Conservation (phyloP, 30 jellyfish, hydroid and myxozoan genomes). For the Turritopsis rubra region DNA sequence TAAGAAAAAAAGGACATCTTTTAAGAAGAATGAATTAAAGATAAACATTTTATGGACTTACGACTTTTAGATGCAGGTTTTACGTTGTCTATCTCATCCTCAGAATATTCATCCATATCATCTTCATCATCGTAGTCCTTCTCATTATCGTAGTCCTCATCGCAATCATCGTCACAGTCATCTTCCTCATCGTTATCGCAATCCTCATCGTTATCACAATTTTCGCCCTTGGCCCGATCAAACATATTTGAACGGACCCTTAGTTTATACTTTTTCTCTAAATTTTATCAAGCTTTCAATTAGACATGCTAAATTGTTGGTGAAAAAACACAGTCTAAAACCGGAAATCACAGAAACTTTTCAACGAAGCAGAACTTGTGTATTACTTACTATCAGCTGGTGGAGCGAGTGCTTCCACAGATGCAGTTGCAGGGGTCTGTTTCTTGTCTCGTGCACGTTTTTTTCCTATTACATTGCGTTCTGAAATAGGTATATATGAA, state of each 20-base stretch:
- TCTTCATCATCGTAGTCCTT: neutral
- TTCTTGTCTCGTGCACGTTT: neutral
- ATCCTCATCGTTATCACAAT: neutral
- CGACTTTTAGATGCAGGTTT: neutral
- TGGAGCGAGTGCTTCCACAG: neutral
- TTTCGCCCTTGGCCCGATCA: neutral
- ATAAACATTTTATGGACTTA: neutral
- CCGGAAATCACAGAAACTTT: neutral
- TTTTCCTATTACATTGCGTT: neutral
- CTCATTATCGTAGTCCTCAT: neutral
- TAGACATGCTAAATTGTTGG: neutral
- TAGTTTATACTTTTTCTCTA: neutral
- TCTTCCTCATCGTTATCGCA: neutral
- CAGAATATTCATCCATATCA: neutral
- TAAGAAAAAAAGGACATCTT: neutral
- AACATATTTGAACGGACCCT: neutral
- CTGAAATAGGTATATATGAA: neutral
- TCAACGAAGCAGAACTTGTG: neutral
- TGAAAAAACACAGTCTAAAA: neutral
- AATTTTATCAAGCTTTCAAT: neutral
- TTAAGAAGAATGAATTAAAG: neutral
- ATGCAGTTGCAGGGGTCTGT: neutral
- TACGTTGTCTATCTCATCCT: neutral
- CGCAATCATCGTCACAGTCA: neutral
- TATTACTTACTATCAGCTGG: neutral